These are phyloP conservation scores for Sardina pilchardus DNA, from an alignment of 2,113 vertebrate species.

Conservation along the genomic window DNA sequence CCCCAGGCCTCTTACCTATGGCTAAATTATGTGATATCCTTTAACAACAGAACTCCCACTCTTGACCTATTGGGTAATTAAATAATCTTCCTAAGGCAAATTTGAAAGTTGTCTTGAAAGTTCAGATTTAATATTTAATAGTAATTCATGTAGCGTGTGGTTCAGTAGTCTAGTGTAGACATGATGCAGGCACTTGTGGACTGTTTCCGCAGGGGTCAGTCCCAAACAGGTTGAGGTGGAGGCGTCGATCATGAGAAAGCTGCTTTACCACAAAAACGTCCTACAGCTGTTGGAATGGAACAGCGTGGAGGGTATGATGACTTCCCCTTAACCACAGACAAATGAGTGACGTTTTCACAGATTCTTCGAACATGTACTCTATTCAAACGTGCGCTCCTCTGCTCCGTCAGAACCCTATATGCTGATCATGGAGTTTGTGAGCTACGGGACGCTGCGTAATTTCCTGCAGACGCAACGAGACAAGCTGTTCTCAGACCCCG, in stretches of 20 bases:
- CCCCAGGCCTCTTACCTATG: too few relatives aligned
- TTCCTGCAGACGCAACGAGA: conserved; percentile 67
- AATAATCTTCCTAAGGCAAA: too few relatives aligned
- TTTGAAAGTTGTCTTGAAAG: too few relatives aligned
- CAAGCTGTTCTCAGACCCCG: conserved; percentile 54
- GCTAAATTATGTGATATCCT: too few relatives aligned
- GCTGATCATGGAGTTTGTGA: conserved; percentile 73
- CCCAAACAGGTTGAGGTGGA: conserved; percentile 66
- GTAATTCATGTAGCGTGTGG: too few relatives aligned
- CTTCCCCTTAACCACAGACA: not conserved
- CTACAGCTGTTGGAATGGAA: conserved; percentile 77
- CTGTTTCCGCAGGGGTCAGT: conserved; percentile 54
- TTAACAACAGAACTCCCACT: too few relatives aligned
- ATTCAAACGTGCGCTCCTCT: not conserved
- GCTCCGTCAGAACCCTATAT: conserved; percentile 65
- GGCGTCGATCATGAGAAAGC: conserved; percentile 72
- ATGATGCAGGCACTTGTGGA: not conserved
- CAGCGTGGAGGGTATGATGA: conserved; percentile 60
- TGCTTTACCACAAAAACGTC: conserved; percentile 73
- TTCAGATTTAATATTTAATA: too few relatives aligned
- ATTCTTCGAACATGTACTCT: not conserved
- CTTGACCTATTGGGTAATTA: too few relatives aligned
- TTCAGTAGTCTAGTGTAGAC: not conserved
- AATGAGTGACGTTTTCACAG: not conserved
- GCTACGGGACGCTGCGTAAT: conserved; percentile 67